Conservation (phyloP, 2,888 invertebrate genomes). For the Drymonia ruficornis region DNA sequence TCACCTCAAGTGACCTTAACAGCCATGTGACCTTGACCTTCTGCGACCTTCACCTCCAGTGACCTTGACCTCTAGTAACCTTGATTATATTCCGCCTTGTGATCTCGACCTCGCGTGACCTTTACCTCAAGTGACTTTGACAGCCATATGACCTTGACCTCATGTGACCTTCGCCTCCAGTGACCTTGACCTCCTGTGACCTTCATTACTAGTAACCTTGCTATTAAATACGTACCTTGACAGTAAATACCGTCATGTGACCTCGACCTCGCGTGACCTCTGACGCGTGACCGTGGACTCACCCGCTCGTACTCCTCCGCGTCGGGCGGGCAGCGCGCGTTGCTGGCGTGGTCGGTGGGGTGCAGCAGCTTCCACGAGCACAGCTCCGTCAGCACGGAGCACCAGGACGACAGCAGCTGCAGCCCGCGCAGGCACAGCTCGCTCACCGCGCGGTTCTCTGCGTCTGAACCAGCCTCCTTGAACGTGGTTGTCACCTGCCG, state of each 20-base stretch:
- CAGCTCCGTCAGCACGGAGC: conserved; percentile 97
- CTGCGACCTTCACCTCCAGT: too few species aligned
- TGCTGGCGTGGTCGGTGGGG: conserved; percentile 98
- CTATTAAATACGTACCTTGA: too few species aligned
- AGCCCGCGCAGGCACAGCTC: conserved; percentile 96
- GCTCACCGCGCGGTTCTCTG: conserved; percentile 95
- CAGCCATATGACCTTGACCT: not conserved
- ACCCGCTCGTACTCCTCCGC: conserved; percentile 99
- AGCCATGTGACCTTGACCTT: too few species aligned
- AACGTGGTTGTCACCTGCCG: conserved; percentile 94
- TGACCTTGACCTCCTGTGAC: too few species aligned
- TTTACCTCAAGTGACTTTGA: too few species aligned
- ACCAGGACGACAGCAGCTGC: conserved; percentile 98
- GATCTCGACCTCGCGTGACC: not conserved
- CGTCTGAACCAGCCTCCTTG: conserved; percentile 96
- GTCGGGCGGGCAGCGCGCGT: conserved; percentile 96
- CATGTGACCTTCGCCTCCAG: not conserved
- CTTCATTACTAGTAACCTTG: too few species aligned
- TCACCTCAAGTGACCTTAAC: not conserved
- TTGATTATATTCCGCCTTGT: too few species aligned
- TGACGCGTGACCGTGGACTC: conserved; percentile 27
- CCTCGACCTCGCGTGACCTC: not conserved
- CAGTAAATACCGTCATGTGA: too few species aligned
- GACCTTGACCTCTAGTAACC: too few species aligned
- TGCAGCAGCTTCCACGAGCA: conserved; percentile 99